These are phyloP conservation scores for Heterotis niloticus DNA, from an alignment of 2,113 vertebrate species.

Conservation along the genomic window DNA sequence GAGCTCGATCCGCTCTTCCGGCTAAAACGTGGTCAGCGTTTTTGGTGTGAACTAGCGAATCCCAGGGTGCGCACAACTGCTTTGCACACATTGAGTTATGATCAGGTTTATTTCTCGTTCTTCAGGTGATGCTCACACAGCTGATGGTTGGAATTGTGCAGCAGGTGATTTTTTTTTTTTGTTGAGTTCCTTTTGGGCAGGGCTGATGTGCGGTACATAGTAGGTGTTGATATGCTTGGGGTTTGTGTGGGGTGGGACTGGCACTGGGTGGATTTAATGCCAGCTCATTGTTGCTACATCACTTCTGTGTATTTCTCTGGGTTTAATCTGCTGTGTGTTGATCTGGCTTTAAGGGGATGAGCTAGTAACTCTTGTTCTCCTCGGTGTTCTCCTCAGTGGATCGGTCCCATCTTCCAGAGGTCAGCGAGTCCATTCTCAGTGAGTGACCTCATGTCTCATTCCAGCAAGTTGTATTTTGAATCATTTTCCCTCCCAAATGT, in stretches of 20 bases:
- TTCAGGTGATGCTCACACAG: constrained; percentile 50
- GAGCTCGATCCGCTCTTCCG: neutral
- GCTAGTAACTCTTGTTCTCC: neutral
- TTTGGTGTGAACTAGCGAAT: neutral
- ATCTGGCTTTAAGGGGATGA: neutral
- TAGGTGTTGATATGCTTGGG: neutral
- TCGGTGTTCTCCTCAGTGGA: constrained; percentile 38
- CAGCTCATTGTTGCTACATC: too few species aligned
- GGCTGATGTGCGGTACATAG: neutral
- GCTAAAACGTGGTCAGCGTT: neutral
- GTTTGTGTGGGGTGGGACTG: neutral
- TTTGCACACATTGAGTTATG: neutral
- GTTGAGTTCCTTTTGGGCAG: constrained; percentile 5
- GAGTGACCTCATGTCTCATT: constrained; percentile 27
- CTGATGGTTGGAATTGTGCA: constrained; percentile 50
- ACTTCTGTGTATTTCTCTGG: neutral
- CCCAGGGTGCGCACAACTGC: neutral
- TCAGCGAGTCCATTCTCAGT: constrained; percentile 48
- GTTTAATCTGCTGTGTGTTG: neutral
- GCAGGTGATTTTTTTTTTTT: constrained; percentile 42
- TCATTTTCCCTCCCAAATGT: neutral
- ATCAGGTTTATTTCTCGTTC: constrained; percentile 3
- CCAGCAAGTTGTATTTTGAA: neutral
- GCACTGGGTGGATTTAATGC: neutral
- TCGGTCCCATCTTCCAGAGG: constrained; percentile 50